Evolutionary conservation across 2,113 vertebrate genomes (phyloP), one percentile per base, ranked within the genome.

Genomic region (Scomber scombrus): DNA sequence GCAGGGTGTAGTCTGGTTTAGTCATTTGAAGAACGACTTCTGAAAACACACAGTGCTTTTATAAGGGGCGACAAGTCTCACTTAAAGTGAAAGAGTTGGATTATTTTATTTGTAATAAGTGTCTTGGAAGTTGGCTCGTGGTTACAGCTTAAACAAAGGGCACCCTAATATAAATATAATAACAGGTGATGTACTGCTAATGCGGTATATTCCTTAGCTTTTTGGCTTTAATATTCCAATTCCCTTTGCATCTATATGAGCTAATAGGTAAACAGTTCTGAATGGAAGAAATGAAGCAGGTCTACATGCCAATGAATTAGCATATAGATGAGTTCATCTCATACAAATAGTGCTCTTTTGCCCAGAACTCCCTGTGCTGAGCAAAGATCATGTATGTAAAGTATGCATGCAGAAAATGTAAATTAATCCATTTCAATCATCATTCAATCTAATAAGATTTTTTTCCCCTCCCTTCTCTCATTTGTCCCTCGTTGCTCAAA

Each of bases 301-400:
- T 92, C 93, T 94, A 94, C 93, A 94, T 94, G 91, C 90, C 91
- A 91, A 94, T 92, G 94, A 95, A 96, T 96, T 96, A 95, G 95
- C 95, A 96, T 96, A 96, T 96, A 96, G 94, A 96, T 96, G 94
- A 96, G 93, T 96, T 95, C 93, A 94, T 95, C 95, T 94, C 94
- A 91, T 94, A 94, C 94, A 95, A 95, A 95, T 95, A 93, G 93
- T 92, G 91, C 92, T 94, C 93, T 94, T 93, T 94, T 94, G 90
- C 93, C 93, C 93, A 93, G 89, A 93, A 93, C 92, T 95, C 92
- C 94, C 91, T 85, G 93, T 81, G 92, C 94, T 93, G 91, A 92
- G 93, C 91, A 90, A 93, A 95, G 92, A 95, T 94, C 94, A 94
- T 93, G 93, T 94, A 94, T 94, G 94, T 95, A 95, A 93, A 95